A percentile compares a stretch with the other conserved stretches of the same genome.
These are phyloP conservation scores for Fopius arisanus DNA, from an alignment of 1,140 invertebrate genomes.

Conservation along the genomic window DNA sequence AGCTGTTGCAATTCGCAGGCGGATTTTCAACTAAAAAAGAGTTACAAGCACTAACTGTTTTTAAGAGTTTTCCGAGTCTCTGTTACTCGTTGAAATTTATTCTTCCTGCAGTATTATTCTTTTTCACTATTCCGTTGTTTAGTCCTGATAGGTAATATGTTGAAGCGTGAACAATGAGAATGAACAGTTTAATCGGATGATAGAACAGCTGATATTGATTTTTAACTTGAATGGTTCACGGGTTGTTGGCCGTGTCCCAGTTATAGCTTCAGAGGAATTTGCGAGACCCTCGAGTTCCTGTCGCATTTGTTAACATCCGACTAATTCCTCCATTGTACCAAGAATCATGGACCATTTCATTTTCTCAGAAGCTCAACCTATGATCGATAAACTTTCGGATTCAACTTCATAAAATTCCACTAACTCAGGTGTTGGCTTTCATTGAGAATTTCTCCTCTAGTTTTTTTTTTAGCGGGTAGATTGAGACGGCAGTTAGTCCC, in stretches of 20 bases:
- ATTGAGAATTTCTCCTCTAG: background rate
- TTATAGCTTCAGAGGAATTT: background rate
- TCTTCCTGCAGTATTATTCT: no score
- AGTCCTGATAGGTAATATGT: background rate
- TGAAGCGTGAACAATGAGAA: background rate
- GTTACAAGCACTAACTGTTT: no score
- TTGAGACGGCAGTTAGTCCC: background rate
- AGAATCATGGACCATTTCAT: background rate
- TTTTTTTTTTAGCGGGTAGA: background rate
- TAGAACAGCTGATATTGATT: background rate
- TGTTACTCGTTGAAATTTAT: no score
- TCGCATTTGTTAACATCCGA: background rate
- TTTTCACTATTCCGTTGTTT: no score
- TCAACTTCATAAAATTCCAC: background rate
- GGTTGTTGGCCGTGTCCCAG: background rate
- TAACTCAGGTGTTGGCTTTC: background rate
- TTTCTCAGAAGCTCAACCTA: background rate
- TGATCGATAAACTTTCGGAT: background rate
- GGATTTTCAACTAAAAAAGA: background rate
- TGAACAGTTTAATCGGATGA: background rate
- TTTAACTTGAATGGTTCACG: background rate
- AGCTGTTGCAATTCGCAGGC: background rate
- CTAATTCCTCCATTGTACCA: background rate
- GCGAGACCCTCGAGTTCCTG: background rate
- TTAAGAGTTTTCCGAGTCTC: no score